These are phyloP conservation scores for Oasisia sp. DNA, from an alignment of 2,888 invertebrate species.

Conservation along the genomic window DNA sequence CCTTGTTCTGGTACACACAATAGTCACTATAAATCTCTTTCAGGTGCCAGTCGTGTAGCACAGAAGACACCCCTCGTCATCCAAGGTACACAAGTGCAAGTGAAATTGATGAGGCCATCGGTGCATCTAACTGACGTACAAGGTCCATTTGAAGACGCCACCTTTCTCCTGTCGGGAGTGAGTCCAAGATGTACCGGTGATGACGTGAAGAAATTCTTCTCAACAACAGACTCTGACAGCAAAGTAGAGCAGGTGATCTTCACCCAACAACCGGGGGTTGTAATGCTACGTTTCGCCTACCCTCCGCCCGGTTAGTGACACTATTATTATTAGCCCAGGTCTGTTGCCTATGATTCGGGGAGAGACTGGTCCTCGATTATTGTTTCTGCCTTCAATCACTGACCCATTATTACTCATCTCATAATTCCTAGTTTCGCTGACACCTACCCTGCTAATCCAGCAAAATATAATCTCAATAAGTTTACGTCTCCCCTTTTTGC, in stretches of 20 bases:
- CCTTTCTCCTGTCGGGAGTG: not conserved
- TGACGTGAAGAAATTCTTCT: not conserved
- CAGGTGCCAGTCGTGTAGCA: not conserved
- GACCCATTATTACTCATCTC: too few relatives aligned
- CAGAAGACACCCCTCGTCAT: not conserved
- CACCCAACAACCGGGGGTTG: not conserved
- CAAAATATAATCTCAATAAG: too few relatives aligned
- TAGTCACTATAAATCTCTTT: not conserved
- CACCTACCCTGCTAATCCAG: too few relatives aligned
- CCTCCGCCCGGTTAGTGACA: not conserved
- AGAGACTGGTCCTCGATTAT: too few relatives aligned
- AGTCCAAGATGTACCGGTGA: not conserved
- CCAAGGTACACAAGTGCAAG: constrained; percentile 19
- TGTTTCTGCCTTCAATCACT: too few relatives aligned
- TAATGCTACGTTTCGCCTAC: not conserved
- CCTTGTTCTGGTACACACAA: not conserved
- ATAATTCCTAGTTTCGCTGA: too few relatives aligned
- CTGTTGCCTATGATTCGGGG: too few relatives aligned
- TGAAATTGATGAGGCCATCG: not conserved
- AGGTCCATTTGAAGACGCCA: not conserved
- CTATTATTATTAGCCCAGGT: too few relatives aligned
- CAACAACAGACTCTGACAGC: not conserved
- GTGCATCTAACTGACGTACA: not conserved
- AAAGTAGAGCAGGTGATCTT: not conserved
- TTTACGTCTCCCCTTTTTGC: too few relatives aligned